These are phyloP conservation scores for Diabrotica undecimpunctata DNA, from an alignment of 1,140 invertebrate species.

Conservation along the genomic window DNA sequence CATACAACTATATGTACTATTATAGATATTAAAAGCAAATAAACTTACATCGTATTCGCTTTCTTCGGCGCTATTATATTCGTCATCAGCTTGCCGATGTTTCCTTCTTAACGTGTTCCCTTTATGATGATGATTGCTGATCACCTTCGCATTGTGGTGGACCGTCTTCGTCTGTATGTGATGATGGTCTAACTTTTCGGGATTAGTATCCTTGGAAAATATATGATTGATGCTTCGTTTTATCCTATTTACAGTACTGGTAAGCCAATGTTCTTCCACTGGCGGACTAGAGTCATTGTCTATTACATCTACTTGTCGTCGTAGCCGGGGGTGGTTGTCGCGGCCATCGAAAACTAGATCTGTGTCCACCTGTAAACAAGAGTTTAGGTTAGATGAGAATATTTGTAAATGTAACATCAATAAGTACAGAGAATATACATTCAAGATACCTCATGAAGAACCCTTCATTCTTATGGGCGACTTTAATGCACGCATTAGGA, in stretches of 20 bases:
- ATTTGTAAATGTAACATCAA: too few species aligned
- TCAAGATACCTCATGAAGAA: too few species aligned
- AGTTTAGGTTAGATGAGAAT: too few species aligned
- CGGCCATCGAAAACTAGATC: constrained; percentile 43
- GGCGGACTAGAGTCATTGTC: constrained; percentile 35
- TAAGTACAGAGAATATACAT: too few species aligned
- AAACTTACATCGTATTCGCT: too few species aligned
- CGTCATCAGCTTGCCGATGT: constrained; percentile 6
- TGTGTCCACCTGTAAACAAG: constrained; percentile 40
- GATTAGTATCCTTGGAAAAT: constrained; percentile 12
- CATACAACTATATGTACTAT: too few species aligned
- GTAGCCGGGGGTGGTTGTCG: constrained; percentile 32
- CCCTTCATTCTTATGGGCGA: too few species aligned
- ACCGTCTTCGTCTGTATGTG: neutral
- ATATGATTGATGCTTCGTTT: constrained; percentile 38
- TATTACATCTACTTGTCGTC: constrained; percentile 24
- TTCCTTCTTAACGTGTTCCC: neutral
- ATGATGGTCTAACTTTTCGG: neutral
- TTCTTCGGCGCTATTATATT: neutral
- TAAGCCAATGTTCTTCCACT: constrained; percentile 39
- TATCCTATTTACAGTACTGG: constrained; percentile 38
- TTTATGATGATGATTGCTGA: neutral
- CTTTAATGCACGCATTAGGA: too few species aligned
- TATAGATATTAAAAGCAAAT: too few species aligned
- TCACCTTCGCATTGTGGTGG: neutral